Conservation (phyloP, 2,888 invertebrate species). For the Carabus problematicus region DNA sequence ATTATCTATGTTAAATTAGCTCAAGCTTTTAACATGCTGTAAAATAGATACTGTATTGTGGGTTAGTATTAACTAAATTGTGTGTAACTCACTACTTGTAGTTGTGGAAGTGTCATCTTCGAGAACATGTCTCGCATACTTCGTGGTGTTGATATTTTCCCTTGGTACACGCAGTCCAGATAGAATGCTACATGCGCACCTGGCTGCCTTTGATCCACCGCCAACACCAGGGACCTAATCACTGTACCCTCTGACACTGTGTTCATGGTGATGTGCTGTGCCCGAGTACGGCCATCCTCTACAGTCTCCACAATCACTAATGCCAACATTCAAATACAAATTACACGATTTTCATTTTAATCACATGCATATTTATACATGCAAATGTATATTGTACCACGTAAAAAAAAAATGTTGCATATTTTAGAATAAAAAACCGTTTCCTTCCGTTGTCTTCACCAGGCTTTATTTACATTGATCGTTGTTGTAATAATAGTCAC, state of each 20-base stretch:
- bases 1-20: no score
- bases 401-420: no score
- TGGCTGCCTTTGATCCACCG: constrained; percentile 64
- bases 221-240: constrained; percentile 65
- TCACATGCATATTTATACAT: no score
- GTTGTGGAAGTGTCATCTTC: constrained; percentile 62
- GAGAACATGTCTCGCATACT: constrained; percentile 66
- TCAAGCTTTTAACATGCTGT: background rate
- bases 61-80: no score
- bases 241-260: constrained; percentile 63
- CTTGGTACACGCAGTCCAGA: constrained; percentile 70
- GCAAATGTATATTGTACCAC: no score
- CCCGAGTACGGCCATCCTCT: constrained; percentile 65
- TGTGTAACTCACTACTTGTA: constrained; percentile 65
- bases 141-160: constrained; percentile 67
- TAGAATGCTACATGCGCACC: constrained; percentile 69
- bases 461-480: no score
- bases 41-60: background rate
- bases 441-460: no score
- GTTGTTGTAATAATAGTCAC: no score
- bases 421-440: no score
- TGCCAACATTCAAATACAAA: constrained; percentile 45
- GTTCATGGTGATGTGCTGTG: constrained; percentile 69
- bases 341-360: constrained; percentile 11
- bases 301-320: constrained; percentile 73